Evolutionary conservation across 1,140 invertebrate genomes (phyloP).

Genomic region (Anastatus disparis): DNA sequence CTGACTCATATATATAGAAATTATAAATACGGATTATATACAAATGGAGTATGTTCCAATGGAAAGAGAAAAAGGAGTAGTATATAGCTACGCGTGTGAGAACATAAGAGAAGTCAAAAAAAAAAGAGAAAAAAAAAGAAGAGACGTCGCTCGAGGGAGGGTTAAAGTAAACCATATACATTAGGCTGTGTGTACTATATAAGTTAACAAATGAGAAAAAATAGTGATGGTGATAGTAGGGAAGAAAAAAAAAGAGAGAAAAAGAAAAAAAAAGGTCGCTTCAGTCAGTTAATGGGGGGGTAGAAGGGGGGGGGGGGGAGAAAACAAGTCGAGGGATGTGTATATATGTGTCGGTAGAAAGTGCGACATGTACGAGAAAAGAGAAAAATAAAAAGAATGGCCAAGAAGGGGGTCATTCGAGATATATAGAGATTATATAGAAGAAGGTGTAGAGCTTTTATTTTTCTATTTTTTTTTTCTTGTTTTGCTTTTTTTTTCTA

Average conservation of each 20-base stretch:
- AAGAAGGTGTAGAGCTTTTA: conserved; percentile 26
- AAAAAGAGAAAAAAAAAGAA: background rate
- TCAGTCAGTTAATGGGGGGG: too few species aligned
- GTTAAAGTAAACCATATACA: background rate
- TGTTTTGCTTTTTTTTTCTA: too few species aligned
- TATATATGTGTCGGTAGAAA: background rate
- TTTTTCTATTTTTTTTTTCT: conserved; percentile 21
- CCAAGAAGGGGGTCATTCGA: conserved; percentile 25
- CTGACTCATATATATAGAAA: too few species aligned
- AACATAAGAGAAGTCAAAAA: too few species aligned
- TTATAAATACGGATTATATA: too few species aligned
- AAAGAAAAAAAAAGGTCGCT: background rate
- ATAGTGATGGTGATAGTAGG: background rate
- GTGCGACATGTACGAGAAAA: conserved; percentile 1
- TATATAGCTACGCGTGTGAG: too few species aligned
- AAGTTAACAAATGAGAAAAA: background rate
- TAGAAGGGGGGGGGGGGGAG: background rate
- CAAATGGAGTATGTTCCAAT: too few species aligned
- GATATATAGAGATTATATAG: background rate
- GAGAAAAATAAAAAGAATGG: conserved; percentile 6
- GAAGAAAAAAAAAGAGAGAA: background rate
- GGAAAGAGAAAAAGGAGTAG: background rate
- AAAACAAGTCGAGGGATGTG: background rate
- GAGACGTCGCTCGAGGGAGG: conserved; percentile 8
- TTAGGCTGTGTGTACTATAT: background rate